Base-by-base conservation (phyloP, 2,888 invertebrate genomes). In the Drosophila conformis region DNA sequence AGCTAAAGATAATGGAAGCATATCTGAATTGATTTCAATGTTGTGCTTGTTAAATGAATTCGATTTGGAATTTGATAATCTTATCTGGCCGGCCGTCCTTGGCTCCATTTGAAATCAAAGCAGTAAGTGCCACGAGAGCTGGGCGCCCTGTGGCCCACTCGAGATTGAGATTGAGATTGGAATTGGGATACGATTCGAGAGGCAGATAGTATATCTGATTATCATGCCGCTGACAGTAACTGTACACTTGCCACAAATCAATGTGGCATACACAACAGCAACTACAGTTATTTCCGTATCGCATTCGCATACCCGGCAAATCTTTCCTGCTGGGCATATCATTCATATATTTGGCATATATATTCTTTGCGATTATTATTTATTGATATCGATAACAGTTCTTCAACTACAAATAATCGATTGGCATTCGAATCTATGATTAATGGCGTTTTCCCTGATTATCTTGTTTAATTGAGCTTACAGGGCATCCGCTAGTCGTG, bases 191-290 rank as follows among this genome's bases (percentile, higher is more conserved):
- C 36, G 48, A 38, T 61, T 57, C 29, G 33, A 36, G 36, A 18
- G 40, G 13, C n/a, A 21, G 72, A 63, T 53, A 63, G 61, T 33
- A 11, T 72, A 59, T 63, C 60, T 65, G 38, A 46, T 51, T 71
- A 49, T 25, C 1, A 57, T 71, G 57, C 48, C 49, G 38, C 49
- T 71, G 62, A 42, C 66, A 53, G 21, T 36, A 42, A 42, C 42
- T 29, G 42, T 60, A 33, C 49, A 73, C 52, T 48, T 62, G 68
- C 75, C 73, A 63, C 75, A 74, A 74, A 63, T 74, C 68, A 74
- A 52, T 57, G 42, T 35, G 35, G 31, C 10, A 25, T 33, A 27
- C 57, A 27, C 61, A 77, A 65, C 52, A 21, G 4, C 13, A 42
- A n/a, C 42, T 11, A n/a, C 40, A 42, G 40, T 5, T 46, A 21